Conservation (phyloP, 1,140 invertebrate species). For the Drosophila gunungcola region DNA sequence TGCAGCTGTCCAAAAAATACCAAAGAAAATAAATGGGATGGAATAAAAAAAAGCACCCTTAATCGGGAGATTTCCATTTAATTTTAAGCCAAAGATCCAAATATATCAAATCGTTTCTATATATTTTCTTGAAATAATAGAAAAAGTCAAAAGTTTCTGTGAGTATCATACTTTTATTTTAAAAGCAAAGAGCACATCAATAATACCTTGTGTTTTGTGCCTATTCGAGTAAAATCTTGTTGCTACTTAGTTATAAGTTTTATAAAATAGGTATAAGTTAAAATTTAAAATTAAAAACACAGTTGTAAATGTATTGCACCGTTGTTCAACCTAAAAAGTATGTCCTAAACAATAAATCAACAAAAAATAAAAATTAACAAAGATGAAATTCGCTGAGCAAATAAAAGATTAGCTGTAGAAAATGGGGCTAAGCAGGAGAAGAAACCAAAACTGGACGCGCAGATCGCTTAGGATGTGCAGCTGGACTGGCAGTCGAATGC, state of each 20-base stretch:
- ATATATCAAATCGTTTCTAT: too few relatives aligned
- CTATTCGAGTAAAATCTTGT: constrained; percentile 53
- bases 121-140: background rate
- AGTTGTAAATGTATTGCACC: constrained; percentile 68
- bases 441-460: constrained; percentile 55
- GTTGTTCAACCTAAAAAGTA: constrained; percentile 65
- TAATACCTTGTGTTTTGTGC: constrained; percentile 32
- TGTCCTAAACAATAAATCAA: constrained; percentile 67
- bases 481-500: constrained; percentile 22
- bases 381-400: constrained; percentile 59
- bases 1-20: background rate
- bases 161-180: constrained; percentile 67
- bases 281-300: constrained; percentile 58
- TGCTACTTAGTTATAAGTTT: constrained; percentile 45
- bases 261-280: constrained; percentile 52
- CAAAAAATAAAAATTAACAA: constrained; percentile 51
- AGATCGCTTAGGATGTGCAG: constrained; percentile 16
- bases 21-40: too few relatives aligned
- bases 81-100: too few relatives aligned
- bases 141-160: background rate
- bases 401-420: constrained; percentile 58
- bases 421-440: constrained; percentile 50
- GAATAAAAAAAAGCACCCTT: too few relatives aligned
- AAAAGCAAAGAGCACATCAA: constrained; percentile 63
- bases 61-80: too few relatives aligned